Evolutionary conservation across 1,140 invertebrate species (phyloP).

Genomic region (Rhopalosiphum padi): DNA sequence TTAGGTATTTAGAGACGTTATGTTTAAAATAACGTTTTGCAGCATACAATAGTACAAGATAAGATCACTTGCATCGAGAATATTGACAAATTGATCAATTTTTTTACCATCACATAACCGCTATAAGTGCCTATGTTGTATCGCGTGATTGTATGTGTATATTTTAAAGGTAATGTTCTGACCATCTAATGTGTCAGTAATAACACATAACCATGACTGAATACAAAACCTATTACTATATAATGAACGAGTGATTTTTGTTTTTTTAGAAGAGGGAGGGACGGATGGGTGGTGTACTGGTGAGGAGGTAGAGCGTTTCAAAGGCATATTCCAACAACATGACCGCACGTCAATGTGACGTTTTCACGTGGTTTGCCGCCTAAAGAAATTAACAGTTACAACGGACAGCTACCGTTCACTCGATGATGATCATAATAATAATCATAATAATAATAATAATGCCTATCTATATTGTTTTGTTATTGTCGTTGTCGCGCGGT

Average conservation of each 20-base stretch:
- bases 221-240: background rate
- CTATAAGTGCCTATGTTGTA: background rate
- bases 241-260: background rate
- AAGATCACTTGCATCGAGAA: background rate
- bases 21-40: background rate
- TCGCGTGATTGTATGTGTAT: no score
- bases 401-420: conserved; percentile 11
- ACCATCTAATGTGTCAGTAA: background rate
- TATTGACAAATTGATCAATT: conserved; percentile 20
- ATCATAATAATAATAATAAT: background rate
- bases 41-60: background rate
- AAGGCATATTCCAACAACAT: background rate
- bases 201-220: background rate
- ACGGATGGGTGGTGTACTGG: background rate
- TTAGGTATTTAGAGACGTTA: background rate
- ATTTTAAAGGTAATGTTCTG: background rate
- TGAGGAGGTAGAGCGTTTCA: background rate
- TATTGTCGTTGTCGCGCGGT: background rate
- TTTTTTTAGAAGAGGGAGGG: background rate
- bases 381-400: conserved; percentile 23
- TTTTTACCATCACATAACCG: background rate
- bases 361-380: background rate
- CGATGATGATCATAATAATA: background rate
- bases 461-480: background rate
- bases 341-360: background rate